Percentiles rank a stretch among this genome's conserved stretches.
phyloP scores from a whole-genome alignment of 2,888 invertebrate genomes.

The Torymus aiolomorphi region DNA sequence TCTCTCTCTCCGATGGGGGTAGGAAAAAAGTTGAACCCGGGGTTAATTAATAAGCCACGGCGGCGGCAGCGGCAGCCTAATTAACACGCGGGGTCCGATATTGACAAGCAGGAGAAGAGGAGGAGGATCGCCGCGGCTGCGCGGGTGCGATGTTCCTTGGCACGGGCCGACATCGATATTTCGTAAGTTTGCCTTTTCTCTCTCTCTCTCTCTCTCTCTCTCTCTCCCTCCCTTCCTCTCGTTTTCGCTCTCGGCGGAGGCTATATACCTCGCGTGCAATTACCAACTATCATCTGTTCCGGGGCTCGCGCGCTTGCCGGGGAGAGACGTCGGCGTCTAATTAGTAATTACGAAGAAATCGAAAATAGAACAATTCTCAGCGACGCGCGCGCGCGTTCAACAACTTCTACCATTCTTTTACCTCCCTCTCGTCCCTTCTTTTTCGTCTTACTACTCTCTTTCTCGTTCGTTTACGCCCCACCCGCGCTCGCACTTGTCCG shows the following conservation, averaged over 20 bases:
- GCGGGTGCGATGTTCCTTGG: conserved; percentile 38
- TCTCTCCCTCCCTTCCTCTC: conserved; percentile 23
- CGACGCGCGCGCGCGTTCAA: background rate
- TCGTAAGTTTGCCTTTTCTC: conserved; percentile 27
- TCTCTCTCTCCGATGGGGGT: background rate
- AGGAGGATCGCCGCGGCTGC: background rate
- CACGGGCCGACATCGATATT: conserved; percentile 52
- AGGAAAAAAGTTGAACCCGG: conserved; percentile 27
- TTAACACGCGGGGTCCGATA: conserved; percentile 44
- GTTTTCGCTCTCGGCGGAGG: no score
- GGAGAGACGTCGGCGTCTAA: conserved; percentile 64
- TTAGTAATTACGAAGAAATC: conserved; percentile 66
- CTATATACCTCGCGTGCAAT: conserved; percentile 59
- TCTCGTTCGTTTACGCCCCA: conserved; percentile 20
- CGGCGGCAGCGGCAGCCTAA: conserved; percentile 19
- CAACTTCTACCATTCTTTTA: conserved; percentile 8
- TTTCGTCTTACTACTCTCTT: background rate
- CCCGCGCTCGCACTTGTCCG: conserved; percentile 2
- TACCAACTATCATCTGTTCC: conserved; percentile 63
- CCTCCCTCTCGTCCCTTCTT: background rate
- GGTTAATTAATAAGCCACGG: conserved; percentile 48
- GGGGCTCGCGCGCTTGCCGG: background rate
- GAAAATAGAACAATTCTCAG: conserved; percentile 61
- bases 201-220: conserved; percentile 2
- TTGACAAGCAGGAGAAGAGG: conserved; percentile 36